Evolutionary conservation across 2,113 vertebrate genomes (phyloP).

Genomic region (Tiliqua scincoides): DNA sequence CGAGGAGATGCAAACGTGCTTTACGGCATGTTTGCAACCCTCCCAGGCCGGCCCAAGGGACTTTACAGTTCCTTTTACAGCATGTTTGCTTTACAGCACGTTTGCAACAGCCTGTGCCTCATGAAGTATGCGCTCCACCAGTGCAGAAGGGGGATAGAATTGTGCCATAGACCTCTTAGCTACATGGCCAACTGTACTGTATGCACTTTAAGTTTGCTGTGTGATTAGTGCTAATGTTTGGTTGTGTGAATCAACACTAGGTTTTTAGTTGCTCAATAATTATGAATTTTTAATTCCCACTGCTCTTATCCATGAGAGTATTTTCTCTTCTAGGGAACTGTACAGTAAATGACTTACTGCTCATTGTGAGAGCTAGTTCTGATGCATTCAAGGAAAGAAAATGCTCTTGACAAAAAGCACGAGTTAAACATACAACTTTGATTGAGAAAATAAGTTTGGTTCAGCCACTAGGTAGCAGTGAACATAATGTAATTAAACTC

Average conservation of each 20-base stretch:
- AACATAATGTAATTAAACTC: slow-evolving; percentile 76
- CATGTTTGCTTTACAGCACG: too few relatives aligned
- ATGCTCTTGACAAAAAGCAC: slow-evolving; percentile 60
- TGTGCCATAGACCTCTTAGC: not conserved
- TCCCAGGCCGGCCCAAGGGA: too few relatives aligned
- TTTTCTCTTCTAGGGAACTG: not conserved
- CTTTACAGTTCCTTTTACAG: too few relatives aligned
- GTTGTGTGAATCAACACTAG: not conserved
- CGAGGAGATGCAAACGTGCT: too few relatives aligned
- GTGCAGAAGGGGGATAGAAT: too few relatives aligned
- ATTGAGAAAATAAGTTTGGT: slow-evolving; percentile 74
- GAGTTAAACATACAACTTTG: slow-evolving; percentile 56
- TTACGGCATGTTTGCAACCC: too few relatives aligned
- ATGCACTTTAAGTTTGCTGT: not conserved
- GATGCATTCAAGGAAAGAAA: slow-evolving; percentile 49
- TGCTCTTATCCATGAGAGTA: too few relatives aligned
- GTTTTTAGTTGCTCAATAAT: not conserved
- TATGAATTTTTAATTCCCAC: not conserved
- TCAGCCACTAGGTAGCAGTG: slow-evolving; percentile 74
- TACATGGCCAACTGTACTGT: not conserved
- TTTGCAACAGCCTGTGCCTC: too few relatives aligned
- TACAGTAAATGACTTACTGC: not conserved
- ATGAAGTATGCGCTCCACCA: too few relatives aligned
- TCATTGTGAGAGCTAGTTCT: slow-evolving; percentile 44
- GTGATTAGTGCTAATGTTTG: not conserved